Evolutionary conservation across 2,888 invertebrate genomes (phyloP).

Genomic region (Caenorhabditis parvicauda): DNA sequence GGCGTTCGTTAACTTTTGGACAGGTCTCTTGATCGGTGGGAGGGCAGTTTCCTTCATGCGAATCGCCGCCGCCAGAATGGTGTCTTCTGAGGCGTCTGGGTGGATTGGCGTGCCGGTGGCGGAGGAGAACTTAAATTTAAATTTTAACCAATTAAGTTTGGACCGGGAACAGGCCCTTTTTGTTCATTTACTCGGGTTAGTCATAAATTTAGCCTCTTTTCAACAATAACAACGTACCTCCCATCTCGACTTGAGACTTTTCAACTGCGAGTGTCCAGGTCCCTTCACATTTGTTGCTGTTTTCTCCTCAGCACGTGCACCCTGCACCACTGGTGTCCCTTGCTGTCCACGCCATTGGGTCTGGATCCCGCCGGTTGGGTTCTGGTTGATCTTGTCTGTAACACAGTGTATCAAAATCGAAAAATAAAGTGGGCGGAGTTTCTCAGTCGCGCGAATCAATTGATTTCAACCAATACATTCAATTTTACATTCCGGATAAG

Average conservation of each 20-base stretch:
- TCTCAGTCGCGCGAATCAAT: too few species aligned
- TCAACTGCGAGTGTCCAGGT: conserved; percentile 19
- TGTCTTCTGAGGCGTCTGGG: conserved; percentile 44
- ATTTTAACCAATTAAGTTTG: conserved; percentile 6
- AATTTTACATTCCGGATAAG: too few species aligned
- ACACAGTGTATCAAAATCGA: too few species aligned
- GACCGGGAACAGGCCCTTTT: too few species aligned
- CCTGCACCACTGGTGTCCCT: conserved; percentile 39
- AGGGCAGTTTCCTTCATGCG: conserved; percentile 27
- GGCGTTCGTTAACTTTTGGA: too few species aligned
- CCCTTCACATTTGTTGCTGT: conserved; percentile 22
- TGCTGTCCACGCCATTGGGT: conserved; percentile 42
- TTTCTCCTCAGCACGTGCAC: conserved; percentile 31
- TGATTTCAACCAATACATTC: too few species aligned
- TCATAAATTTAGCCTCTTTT: too few species aligned
- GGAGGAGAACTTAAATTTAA: conserved; percentile 50
- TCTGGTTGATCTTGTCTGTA: background rate
- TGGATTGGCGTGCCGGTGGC: conserved; percentile 52
- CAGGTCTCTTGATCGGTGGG: too few species aligned
- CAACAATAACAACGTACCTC: too few species aligned
- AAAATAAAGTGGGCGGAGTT: too few species aligned
- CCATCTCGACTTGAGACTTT: conserved; percentile 40
- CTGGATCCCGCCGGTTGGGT: conserved; percentile 13
- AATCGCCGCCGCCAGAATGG: conserved; percentile 37
- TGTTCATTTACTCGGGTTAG: too few species aligned